Evolutionary conservation across 2,797 vertebrate species (phyloP).

Genomic region (Champsocephalus esox): DNA sequence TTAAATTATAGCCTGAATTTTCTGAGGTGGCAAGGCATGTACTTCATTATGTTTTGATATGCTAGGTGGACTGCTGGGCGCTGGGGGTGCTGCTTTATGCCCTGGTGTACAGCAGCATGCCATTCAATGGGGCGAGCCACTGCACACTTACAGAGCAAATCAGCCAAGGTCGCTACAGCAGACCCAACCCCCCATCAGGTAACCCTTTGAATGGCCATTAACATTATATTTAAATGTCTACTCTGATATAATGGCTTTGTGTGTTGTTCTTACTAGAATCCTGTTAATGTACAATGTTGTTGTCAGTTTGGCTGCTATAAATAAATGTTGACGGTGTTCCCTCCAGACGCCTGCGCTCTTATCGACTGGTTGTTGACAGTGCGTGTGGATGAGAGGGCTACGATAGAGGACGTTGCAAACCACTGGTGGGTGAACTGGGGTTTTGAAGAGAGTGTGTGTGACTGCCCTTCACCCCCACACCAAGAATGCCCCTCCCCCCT

Average conservation of each 20-base stretch:
- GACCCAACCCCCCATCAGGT: slow-evolving; percentile 87
- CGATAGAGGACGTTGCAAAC: slow-evolving; percentile 89
- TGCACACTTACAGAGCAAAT: slow-evolving; percentile 86
- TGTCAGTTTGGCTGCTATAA: slow-evolving; percentile 18
- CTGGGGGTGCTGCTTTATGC: slow-evolving; percentile 88
- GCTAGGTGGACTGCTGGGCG: slow-evolving; percentile 90
- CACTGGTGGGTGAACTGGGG: slow-evolving; percentile 94
- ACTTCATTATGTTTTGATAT: slow-evolving; percentile 15
- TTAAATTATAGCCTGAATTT: not conserved
- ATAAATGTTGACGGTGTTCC: slow-evolving; percentile 44
- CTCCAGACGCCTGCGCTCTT: slow-evolving; percentile 86
- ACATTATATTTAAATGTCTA: not conserved
- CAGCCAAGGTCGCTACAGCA: slow-evolving; percentile 83
- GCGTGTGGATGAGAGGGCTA: slow-evolving; percentile 84
- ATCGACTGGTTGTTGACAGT: slow-evolving; percentile 89
- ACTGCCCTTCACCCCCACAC: slow-evolving; percentile 81
- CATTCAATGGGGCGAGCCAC: slow-evolving; percentile 86
- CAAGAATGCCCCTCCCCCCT: slow-evolving; percentile 87
- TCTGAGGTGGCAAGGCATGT: not conserved
- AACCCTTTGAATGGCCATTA: slow-evolving; percentile 12
- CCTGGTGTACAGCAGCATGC: slow-evolving; percentile 89
- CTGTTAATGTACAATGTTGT: not conserved
- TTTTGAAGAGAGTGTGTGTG: slow-evolving; percentile 86
- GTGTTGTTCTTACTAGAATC: not conserved
- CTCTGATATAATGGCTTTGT: not conserved